phyloP scores from a whole-genome alignment of 1,140 invertebrate genomes.

The Trichonephila clavipes region DNA sequence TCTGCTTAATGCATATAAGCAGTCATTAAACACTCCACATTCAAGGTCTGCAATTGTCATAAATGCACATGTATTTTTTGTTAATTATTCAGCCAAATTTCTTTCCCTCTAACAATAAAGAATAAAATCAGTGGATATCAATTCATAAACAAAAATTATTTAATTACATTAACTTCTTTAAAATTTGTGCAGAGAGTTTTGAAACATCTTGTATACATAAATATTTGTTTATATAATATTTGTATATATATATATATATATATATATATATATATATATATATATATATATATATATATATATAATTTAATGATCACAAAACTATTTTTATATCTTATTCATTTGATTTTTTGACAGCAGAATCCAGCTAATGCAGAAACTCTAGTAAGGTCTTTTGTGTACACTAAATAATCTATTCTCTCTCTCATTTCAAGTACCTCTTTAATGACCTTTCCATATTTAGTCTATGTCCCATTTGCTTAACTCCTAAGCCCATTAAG shows the following conservation, averaged over 20 bases:
- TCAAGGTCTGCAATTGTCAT: no score
- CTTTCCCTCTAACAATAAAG: no score
- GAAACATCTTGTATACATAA: not conserved
- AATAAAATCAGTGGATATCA: no score
- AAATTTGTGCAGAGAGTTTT: no score
- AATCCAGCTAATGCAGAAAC: constrained; percentile 67
- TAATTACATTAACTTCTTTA: no score
- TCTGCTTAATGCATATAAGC: no score
- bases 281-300: constrained; percentile 1
- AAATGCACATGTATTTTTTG: no score
- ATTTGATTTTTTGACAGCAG: constrained; percentile 69
- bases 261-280: constrained; percentile 21
- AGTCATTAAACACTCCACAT: no score
- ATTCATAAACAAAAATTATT: no score
- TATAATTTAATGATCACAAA: constrained; percentile 69
- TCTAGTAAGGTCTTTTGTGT: not conserved
- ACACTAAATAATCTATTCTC: constrained; percentile 65
- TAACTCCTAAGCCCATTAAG: constrained; percentile 83
- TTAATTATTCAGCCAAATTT: no score
- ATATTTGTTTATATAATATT: not conserved
- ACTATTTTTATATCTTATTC: constrained; percentile 67
- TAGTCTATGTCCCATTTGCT: constrained; percentile 83
- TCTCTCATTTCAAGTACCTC: constrained; percentile 76
- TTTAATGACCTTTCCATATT: constrained; percentile 80
- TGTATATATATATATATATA: not conserved